phyloP scores from a whole-genome alignment of 2,888 invertebrate species.

The Seira sanloemensis region DNA sequence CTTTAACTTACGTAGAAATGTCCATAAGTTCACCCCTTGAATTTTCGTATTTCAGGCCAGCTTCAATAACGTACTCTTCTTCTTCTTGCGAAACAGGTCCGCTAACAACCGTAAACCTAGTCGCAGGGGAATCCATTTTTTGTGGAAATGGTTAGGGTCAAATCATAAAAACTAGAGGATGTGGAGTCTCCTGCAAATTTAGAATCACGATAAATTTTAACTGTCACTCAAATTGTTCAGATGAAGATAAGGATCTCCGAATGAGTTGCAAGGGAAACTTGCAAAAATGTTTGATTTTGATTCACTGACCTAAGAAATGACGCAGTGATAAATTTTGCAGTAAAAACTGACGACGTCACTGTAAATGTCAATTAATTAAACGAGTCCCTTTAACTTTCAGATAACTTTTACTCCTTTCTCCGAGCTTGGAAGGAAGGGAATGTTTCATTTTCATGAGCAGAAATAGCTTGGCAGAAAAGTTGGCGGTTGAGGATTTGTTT shows the following conservation, averaged over 20 bases:
- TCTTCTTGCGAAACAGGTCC: slow-evolving; percentile 59
- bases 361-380: background rate
- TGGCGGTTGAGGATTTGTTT: slow-evolving; percentile 44
- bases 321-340: background rate
- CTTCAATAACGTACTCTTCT: slow-evolving; percentile 45
- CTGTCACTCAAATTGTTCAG: background rate
- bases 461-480: background rate
- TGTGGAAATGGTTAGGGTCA: slow-evolving; percentile 13
- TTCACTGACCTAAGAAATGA: background rate
- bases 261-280: background rate
- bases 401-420: too few relatives aligned
- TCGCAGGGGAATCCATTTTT: background rate
- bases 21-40: slow-evolving; percentile 63
- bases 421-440: too few relatives aligned
- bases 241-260: background rate
- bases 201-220: too few relatives aligned
- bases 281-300: background rate
- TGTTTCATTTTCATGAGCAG: too few relatives aligned
- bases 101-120: slow-evolving; percentile 32
- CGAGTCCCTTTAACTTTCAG: background rate
- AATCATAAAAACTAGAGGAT: background rate
- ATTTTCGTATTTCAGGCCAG: slow-evolving; percentile 49
- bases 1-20: slow-evolving; percentile 69
- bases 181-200: too few relatives aligned
- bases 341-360: background rate